Evolutionary conservation across 2,113 vertebrate genomes (phyloP).

Genomic region (Picathartes gymnocephalus): DNA sequence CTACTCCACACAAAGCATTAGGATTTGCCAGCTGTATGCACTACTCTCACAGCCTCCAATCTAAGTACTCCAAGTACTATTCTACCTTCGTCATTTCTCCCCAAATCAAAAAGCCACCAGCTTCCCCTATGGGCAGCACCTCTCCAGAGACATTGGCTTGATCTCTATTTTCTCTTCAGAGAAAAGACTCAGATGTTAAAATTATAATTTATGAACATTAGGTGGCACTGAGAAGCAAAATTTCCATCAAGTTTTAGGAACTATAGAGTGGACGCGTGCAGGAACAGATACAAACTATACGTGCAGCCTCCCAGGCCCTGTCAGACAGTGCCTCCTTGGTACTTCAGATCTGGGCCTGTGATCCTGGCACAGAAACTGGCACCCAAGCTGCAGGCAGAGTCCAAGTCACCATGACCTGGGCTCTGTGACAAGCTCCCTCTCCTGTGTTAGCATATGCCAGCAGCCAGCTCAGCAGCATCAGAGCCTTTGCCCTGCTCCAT

Average conservation of each 20-base stretch:
- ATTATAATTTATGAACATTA: background rate
- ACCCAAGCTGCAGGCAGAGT: background rate
- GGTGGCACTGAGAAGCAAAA: background rate
- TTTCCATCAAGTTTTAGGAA: background rate
- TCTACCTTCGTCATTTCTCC: background rate
- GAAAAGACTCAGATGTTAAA: background rate
- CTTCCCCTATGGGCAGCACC: background rate
- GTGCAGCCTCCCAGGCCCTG: fast-evolving
- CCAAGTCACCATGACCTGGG: background rate
- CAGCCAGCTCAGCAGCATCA: background rate
- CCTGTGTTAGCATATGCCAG: fast-evolving
- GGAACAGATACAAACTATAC: background rate
- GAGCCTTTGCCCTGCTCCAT: fast-evolving
- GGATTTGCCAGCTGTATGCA: background rate
- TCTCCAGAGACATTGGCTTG: background rate
- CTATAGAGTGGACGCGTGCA: fast-evolving
- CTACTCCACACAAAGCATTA: background rate
- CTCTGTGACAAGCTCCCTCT: background rate
- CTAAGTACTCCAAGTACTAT: background rate
- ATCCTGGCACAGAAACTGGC: background rate
- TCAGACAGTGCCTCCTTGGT: background rate
- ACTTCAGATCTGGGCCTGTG: background rate
- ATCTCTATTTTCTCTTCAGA: background rate
- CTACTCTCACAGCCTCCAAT: background rate
- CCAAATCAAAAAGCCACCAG: background rate